Evolutionary conservation across 2,888 invertebrate species (phyloP), one percentile per base, ranked within the genome.

Genomic region (Drosophila recens): DNA sequence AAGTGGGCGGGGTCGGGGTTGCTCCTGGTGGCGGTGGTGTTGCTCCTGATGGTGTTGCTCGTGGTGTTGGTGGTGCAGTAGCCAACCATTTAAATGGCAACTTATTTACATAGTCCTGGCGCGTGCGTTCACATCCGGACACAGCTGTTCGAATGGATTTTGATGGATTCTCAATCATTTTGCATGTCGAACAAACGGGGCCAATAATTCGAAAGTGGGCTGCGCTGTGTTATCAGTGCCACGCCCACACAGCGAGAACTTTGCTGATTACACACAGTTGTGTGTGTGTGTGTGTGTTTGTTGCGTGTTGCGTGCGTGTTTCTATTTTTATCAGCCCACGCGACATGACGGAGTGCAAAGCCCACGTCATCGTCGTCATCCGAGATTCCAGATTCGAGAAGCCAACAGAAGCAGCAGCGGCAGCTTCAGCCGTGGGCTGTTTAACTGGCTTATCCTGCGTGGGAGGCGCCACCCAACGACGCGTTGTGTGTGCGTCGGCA

Each of bases 131-230:
- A 36, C 38, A n/a, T 38, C 9, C 40, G 45, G 65, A 34, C 69
- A 34, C 84, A 84, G 82, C 74, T 81, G 85, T 68, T 81, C 68
- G 42, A 52, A 57, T 68, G 67, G 70, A 75, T 70, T 82, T 75
- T 82, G 87, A 87, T 82, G 75, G 87, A 89, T 84, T 82, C 71
- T 73, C 85, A 76, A 82, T 80, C 78, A 84, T 89, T 89, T 84
- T 75, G 83, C 89, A 84, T 87, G 75, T 71, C 80, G 65, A 79
- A 87, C 87, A 62, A 27, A 27, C 27, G 38, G 36, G 48, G 33
- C 20, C 67, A 67, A 71, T 72, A 78, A 80, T 38, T 38, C 8
- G n/a, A n/a, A 27, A 46, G 42, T n/a, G 59, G 38, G 56, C 48
- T 6, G 46, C 23, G 51, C 58, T 69, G 52, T 69, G 52, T 69